Evolutionary conservation across 1,140 invertebrate genomes (phyloP).

Genomic region (Nebria ingens): DNA sequence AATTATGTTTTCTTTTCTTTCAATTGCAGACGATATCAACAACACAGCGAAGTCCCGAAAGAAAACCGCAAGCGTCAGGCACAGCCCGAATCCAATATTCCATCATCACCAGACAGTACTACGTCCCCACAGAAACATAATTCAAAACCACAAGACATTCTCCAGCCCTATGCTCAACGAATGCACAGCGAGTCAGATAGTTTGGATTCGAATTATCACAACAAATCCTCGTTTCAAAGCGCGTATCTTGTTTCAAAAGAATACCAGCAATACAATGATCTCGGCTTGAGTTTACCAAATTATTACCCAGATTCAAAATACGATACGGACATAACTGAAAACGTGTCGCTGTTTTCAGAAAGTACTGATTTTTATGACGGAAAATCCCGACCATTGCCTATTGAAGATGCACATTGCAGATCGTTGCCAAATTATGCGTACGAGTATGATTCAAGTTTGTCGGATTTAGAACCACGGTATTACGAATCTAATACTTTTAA

Average conservation of each 20-base stretch:
- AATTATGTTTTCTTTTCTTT: background rate
- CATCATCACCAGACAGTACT: background rate
- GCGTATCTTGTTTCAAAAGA: conserved; percentile 17
- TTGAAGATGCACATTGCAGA: no score
- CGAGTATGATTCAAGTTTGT: conserved; percentile 19
- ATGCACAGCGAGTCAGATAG: conserved; percentile 48
- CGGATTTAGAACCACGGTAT: conserved; percentile 17
- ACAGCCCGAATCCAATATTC: background rate
- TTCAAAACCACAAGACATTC: background rate
- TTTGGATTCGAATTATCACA: conserved; percentile 52
- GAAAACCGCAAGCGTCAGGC: background rate
- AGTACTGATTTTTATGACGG: conserved; percentile 13
- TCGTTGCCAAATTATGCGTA: conserved; percentile 20
- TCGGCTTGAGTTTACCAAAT: conserved; percentile 30
- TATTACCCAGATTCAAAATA: conserved; percentile 35
- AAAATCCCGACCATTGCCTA: conserved; percentile 19
- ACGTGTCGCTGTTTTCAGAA: conserved; percentile 21
- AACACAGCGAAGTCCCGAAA: background rate
- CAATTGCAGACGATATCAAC: conserved; percentile 3
- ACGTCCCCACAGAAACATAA: background rate
- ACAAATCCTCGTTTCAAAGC: conserved; percentile 32
- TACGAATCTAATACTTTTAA: conserved; percentile 22
- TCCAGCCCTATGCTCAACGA: background rate
- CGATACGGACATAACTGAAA: conserved; percentile 37
- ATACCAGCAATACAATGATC: conserved; percentile 18